phyloP scores from a whole-genome alignment of 2,113 vertebrate species.

The Argyrosomus japonicus region DNA sequence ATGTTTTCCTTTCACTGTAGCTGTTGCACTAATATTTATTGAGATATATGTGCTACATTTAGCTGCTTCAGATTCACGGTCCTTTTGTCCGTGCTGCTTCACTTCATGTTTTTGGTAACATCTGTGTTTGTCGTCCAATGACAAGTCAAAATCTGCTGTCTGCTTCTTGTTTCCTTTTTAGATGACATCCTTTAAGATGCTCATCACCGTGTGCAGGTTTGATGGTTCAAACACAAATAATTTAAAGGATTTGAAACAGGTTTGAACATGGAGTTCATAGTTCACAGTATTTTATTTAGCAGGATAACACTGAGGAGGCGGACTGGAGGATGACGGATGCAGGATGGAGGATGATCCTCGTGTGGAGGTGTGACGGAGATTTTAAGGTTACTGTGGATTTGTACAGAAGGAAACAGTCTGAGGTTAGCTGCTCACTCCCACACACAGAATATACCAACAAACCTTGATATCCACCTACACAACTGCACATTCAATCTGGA shows the following conservation, averaged over 20 bases:
- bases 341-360: constrained; percentile 18
- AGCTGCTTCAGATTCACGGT: too few relatives aligned
- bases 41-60: neutral
- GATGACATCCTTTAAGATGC: neutral
- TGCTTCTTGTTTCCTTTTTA: neutral
- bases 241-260: neutral
- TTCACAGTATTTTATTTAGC: constrained; percentile 35
- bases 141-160: too few relatives aligned
- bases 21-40: neutral
- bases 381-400: constrained; percentile 36
- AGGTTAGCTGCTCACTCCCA: constrained; percentile 64
- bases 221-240: neutral
- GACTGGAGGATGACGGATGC: neutral
- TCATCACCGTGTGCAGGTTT: neutral
- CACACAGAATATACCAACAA: constrained; percentile 52
- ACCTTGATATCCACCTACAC: constrained; percentile 69
- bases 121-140: too few relatives aligned
- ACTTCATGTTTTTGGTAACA: too few relatives aligned
- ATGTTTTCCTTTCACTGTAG: neutral
- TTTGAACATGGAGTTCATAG: constrained; percentile 22
- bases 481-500: constrained; percentile 49
- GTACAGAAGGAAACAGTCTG: constrained; percentile 40
- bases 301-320: neutral
- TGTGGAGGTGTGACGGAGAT: constrained; percentile 19
- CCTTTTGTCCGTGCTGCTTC: too few relatives aligned